These are phyloP conservation scores for Bryconaethiops microstoma DNA, from an alignment of 2,797 vertebrate species.

Conservation along the genomic window DNA sequence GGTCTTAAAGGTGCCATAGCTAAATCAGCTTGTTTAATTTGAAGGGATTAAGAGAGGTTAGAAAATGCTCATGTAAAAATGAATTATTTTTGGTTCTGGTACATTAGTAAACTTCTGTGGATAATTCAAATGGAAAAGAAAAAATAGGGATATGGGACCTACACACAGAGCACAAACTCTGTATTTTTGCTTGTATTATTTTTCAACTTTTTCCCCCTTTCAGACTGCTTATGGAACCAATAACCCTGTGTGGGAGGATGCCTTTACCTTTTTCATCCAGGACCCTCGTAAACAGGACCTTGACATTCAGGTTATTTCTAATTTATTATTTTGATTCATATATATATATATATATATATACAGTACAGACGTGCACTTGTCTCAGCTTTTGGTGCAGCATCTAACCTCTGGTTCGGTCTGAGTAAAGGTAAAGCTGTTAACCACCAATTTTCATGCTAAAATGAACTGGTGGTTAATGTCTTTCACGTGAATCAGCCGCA, in stretches of 20 bases:
- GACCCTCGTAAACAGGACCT: conserved; percentile 87
- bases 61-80: no score
- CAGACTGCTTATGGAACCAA: conserved; percentile 83
- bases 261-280: conserved; percentile 93
- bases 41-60: no score
- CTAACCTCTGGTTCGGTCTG: background rate
- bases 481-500: background rate
- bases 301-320: conserved; percentile 82
- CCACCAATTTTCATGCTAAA: background rate
- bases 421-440: background rate
- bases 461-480: background rate
- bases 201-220: background rate
- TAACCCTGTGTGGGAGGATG: conserved; percentile 87
- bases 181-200: background rate
- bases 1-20: no score
- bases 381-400: background rate
- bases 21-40: no score
- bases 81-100: no score
- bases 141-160: no score
- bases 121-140: no score
- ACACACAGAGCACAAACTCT: background rate
- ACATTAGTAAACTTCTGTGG: no score
- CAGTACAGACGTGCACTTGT: background rate
- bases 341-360: background rate
- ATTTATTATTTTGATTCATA: background rate